Percentiles rank a stretch among this genome's conserved stretches.
Evolutionary conservation across 2,113 vertebrate genomes (phyloP).

Genomic region (Propithecus coquereli): DNA sequence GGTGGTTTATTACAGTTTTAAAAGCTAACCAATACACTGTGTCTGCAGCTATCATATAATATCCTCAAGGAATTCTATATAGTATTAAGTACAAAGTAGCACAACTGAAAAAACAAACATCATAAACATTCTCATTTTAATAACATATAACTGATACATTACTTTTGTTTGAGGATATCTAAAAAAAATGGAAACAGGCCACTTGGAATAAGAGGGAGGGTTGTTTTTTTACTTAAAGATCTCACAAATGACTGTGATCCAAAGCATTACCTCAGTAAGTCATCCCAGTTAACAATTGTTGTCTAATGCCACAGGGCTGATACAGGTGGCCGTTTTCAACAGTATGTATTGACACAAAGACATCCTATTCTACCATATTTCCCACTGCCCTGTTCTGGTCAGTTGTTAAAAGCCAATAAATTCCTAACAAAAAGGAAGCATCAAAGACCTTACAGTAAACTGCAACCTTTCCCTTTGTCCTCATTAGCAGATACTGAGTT

Average conservation of each 20-base stretch:
- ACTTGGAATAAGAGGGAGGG: background rate
- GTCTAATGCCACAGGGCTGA: background rate
- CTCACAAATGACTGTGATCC: background rate
- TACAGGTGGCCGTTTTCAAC: accelerated
- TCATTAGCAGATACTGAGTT: background rate
- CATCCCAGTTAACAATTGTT: background rate
- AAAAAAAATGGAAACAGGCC: background rate
- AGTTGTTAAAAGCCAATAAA: background rate
- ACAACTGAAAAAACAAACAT: background rate
- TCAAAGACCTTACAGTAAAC: background rate
- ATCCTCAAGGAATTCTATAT: background rate
- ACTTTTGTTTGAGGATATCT: background rate
- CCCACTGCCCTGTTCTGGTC: background rate
- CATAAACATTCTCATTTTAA: background rate
- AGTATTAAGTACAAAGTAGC: background rate
- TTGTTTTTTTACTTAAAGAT: background rate
- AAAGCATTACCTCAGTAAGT: background rate
- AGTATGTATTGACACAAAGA: accelerated
- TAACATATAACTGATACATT: background rate
- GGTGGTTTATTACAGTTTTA: background rate
- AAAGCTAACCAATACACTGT: background rate
- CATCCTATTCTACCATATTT: background rate
- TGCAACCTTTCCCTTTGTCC: background rate
- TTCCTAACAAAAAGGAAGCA: background rate
- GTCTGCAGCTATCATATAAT: background rate